Percentiles rank a stretch among this genome's conserved stretches.
Evolutionary conservation across 2,888 invertebrate genomes (phyloP).

Genomic region (Leptinotarsa rubiginosa): DNA sequence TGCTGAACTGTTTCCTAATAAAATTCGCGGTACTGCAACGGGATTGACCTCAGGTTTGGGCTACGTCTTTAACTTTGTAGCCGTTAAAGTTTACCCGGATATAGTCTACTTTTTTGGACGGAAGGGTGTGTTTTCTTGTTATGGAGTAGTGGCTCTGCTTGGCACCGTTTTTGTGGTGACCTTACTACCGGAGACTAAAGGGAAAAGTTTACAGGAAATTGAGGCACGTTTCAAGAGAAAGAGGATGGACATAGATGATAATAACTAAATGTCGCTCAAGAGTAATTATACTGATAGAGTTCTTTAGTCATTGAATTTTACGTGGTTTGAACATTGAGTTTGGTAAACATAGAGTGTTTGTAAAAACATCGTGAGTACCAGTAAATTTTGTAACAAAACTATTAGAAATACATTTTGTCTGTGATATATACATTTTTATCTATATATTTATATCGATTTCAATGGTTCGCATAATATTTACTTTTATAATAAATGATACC

Average conservation of each 20-base stretch:
- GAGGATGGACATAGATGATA: constrained; percentile 32
- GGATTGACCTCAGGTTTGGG: constrained; percentile 67
- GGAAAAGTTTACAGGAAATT: constrained; percentile 68
- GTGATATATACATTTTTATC: no score
- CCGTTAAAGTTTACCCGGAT: constrained; percentile 68
- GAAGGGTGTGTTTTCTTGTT: constrained; percentile 69
- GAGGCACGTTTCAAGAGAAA: constrained; percentile 65
- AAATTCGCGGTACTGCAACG: constrained; percentile 68
- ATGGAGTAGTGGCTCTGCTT: constrained; percentile 64
- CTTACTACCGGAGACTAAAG: constrained; percentile 70
- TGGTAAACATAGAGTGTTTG: background rate
- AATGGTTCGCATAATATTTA: no score
- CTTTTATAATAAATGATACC: no score
- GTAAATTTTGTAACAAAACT: no score
- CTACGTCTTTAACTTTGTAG: constrained; percentile 69
- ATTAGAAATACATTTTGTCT: no score
- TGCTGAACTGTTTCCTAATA: constrained; percentile 70
- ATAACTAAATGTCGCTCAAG: background rate
- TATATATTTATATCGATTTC: no score
- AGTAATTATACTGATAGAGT: background rate
- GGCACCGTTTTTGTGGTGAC: constrained; percentile 68
- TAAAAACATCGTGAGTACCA: no score
- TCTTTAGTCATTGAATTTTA: background rate
- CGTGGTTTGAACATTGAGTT: background rate
- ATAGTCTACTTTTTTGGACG: constrained; percentile 64